Percentiles rank a stretch among this genome's conserved stretches.
phyloP scores from a whole-genome alignment of 2,797 vertebrate species.

The Lacerta viridis region DNA sequence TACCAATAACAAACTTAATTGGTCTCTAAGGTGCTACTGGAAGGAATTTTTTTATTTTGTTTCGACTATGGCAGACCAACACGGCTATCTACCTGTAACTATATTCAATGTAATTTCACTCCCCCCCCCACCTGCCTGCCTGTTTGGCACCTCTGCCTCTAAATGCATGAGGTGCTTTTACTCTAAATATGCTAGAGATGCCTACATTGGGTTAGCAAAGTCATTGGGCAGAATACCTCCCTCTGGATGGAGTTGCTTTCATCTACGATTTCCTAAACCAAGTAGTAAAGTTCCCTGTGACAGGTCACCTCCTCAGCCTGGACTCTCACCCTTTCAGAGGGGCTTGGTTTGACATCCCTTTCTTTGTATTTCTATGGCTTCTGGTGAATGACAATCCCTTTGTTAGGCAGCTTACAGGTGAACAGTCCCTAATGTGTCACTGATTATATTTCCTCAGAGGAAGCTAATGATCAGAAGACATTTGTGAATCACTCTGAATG shows the following conservation, averaged over 20 bases:
- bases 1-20: no score
- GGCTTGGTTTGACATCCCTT: neutral
- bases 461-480: neutral
- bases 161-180: neutral
- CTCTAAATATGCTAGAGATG: neutral
- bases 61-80: no score
- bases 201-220: neutral
- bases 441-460: neutral
- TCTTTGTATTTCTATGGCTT: neutral
- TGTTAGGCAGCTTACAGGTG: neutral
- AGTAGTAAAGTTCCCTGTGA: neutral
- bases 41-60: no score
- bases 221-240: neutral
- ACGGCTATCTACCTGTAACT: no score
- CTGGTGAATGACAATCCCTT: neutral
- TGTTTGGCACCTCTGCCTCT: neutral
- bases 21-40: no score
- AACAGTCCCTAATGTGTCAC: neutral
- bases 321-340: neutral
- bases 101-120: neutral
- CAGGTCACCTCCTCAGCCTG: neutral
- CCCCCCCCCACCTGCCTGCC: no score
- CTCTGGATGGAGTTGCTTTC: neutral
- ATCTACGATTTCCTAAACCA: neutral
- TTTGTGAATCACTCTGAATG: neutral